Evolutionary conservation across 2,113 vertebrate species (phyloP).

Genomic region (Alexandromys fortis): DNA sequence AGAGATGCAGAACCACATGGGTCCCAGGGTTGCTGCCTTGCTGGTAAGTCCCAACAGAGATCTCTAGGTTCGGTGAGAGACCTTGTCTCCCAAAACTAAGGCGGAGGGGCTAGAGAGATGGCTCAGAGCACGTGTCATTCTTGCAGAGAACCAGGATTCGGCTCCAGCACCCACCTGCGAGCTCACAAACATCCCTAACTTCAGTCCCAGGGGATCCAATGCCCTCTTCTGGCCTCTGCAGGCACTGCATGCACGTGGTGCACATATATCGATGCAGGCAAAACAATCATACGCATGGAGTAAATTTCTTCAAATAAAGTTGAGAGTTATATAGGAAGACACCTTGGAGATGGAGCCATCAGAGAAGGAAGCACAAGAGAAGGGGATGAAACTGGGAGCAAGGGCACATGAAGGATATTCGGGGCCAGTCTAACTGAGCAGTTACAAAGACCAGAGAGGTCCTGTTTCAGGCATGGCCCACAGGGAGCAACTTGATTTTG

Average conservation of each 20-base stretch:
- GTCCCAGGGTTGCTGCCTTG: not conserved
- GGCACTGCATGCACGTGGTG: not conserved
- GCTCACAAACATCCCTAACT: no score
- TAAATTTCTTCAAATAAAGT: not conserved
- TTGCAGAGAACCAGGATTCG: not conserved
- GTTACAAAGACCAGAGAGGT: not conserved
- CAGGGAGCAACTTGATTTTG: not conserved
- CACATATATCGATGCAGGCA: no score
- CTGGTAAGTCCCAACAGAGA: not conserved
- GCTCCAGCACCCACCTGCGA: no score
- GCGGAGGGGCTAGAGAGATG: not conserved
- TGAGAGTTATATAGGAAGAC: not conserved
- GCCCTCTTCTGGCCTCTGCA: not conserved
- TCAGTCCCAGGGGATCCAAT: not conserved
- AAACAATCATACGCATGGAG: not conserved
- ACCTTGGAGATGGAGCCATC: not conserved
- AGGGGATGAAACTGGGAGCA: no score
- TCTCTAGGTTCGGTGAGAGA: not conserved
- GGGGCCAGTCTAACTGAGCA: not conserved
- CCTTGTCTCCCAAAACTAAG: not conserved
- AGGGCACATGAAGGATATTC: not conserved
- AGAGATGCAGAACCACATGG: no score
- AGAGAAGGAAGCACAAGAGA: not conserved
- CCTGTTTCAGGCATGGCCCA: not conserved
- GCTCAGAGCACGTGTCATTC: not conserved